phyloP scores from a whole-genome alignment of 92 coral and sea anemone species.

The Zoanthus gigantus region DNA sequence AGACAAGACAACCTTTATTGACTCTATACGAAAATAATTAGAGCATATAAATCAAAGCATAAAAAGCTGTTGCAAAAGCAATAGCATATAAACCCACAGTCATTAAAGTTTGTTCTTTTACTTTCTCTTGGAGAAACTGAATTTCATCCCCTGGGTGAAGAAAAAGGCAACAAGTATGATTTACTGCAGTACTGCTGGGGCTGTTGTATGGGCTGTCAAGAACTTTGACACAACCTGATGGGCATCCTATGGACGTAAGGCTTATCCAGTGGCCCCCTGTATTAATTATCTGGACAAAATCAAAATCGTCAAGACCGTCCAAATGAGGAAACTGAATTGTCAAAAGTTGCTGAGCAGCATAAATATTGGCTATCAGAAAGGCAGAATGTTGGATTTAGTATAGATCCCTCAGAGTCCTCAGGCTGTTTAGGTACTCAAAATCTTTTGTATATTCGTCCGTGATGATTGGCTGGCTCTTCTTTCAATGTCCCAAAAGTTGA shows the following conservation, averaged over 20 bases:
- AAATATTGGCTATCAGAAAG: conserved; percentile 32
- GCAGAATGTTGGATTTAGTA: conserved; percentile 20
- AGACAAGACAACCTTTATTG: no score
- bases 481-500: background rate
- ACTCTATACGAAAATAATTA: no score
- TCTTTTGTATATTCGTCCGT: background rate
- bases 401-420: background rate
- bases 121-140: conserved; percentile 43
- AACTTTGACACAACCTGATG: conserved; percentile 47
- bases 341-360: conserved; percentile 45
- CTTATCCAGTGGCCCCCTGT: conserved; percentile 51
- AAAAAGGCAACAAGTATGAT: conserved; percentile 40
- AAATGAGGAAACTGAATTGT: conserved; percentile 28
- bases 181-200: conserved; percentile 38
- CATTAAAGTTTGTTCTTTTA: conserved; percentile 43
- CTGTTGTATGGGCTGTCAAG: conserved; percentile 47
- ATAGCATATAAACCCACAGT: conserved; percentile 50
- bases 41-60: background rate
- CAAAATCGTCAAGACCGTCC: conserved; percentile 32
- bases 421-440: background rate
- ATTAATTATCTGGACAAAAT: conserved; percentile 33
- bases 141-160: conserved; percentile 13
- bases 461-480: background rate
- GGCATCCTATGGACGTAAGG: conserved; percentile 27
- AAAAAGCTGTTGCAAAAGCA: conserved; percentile 38